Base-by-base conservation (phyloP, 2,888 invertebrate species). In the Spatulosminthurus flaviceps region DNA sequence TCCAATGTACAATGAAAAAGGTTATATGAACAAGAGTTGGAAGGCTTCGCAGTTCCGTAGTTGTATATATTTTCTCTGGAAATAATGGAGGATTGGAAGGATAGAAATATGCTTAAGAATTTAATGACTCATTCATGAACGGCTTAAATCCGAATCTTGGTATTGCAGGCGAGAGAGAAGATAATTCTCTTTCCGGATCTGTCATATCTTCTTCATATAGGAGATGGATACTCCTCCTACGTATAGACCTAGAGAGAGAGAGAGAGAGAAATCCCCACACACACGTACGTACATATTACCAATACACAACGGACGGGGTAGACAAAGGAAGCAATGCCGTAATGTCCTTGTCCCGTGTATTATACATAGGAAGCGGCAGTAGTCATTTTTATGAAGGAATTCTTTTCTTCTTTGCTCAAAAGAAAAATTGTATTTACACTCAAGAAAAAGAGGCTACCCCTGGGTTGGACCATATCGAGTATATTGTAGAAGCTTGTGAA, bases 361-460 rank as follows among this genome's bases (percentile, higher is more conserved):
- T 13, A n/a, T 19, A 16, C 16, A 51, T 51, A 51, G 51, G 51
- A 51, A 51, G 51, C n/a, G n/a, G n/a, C 51, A 51, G 16, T 9
- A 51, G 19, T 16, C 51, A 51, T 51, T 51, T 51, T 51, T 51
- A 51, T 51, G 51, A 19, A 51, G 13, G 16, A 51, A 19, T 13
- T 51, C 51, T n/a, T 51, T n/a, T 51, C 51, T n/a, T 51, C 51
- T 19, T 51, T 19, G 5, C n/a, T 19, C 51, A n/a, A 51, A n/a
- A n/a, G n/a, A n/a, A n/a, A n/a, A 51, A 51, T 51, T 51, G 51
- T 51, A 51, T 51, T 51, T 51, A 51, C 51, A 51, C n/a, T 51
- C 19, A 2, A 51, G 51, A 51, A 51, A 51, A 16, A 13, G n/a
- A n/a, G 51, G n/a, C 5, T 11, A 51, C 19, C 19, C n/a, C 5